Evolutionary conservation across 2,797 vertebrate species (phyloP), one percentile per base, ranked within the genome.

Genomic region (Neopelma chrysocephalum): DNA sequence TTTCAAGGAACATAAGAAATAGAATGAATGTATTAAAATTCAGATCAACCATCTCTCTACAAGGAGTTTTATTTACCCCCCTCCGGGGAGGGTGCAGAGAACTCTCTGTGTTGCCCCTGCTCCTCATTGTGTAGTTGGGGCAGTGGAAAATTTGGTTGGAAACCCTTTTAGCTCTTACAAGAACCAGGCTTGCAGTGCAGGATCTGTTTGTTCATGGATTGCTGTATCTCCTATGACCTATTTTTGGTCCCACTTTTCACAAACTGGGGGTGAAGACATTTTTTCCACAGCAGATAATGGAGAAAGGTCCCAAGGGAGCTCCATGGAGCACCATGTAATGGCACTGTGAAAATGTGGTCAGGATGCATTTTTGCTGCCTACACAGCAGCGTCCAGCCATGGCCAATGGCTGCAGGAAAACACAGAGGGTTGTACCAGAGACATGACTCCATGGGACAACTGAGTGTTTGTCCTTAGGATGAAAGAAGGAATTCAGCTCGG

Each of bases 401-500:
- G 54, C 27, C 58, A 84, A 12, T 68, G 82, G 43, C 54, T 82
- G 43, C 61, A 80, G 38, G 53, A 31, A 26, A 40, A 84, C 66
- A 4, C 0, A 34, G 73, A 65, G 81, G 32, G 42, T 83, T 89
- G 1, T 19, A 61, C 3, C 54, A 82, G 56, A 88, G 64, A 31
- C 34, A 61, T 2, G 3, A 85, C 32, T 53, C 1, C 0, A 47
- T 75, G 50, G 78, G 65, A 89, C 81, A 92, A 43, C 31, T 7
- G 5, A 31, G 34, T 9, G 0, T 75, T 93, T 94, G 81, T 93
- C 61, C 43, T 68, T 43, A 85, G 69, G 57, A 80, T 87, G 56
- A 92, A 78, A 92, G 87, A 64, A 84, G 43, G 43, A 85, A 93
- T 90, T 85, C 64, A 57, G 42, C 56, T 60, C 50, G 68, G 38